These are phyloP conservation scores for Diachasma alloeum DNA, from an alignment of 1,140 invertebrate genomes.

Conservation along the genomic window DNA sequence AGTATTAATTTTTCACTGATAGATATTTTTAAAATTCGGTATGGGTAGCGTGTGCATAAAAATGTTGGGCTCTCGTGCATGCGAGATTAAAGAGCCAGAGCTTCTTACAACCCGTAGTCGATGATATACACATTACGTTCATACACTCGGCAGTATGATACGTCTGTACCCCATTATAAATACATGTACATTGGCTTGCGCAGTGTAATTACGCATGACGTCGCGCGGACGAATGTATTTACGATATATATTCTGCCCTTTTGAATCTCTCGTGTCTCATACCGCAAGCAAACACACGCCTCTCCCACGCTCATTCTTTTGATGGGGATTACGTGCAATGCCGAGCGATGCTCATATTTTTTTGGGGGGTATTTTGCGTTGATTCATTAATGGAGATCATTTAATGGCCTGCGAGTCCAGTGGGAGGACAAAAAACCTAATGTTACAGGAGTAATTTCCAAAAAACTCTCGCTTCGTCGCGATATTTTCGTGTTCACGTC, in stretches of 20 bases:
- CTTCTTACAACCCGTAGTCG: background rate
- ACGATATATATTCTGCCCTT: conserved; percentile 2
- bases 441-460: no score
- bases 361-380: no score
- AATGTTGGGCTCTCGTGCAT: background rate
- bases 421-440: no score
- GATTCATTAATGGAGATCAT: no score
- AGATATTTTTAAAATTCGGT: background rate
- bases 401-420: no score
- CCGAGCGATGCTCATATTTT: no score
- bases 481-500: no score
- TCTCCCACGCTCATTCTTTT: background rate
- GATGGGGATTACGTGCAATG: background rate
- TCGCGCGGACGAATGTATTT: conserved; percentile 11
- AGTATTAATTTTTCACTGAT: background rate
- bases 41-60: background rate
- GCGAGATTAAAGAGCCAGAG: background rate
- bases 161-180: background rate
- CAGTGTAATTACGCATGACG: conserved; percentile 5
- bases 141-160: background rate
- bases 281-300: background rate
- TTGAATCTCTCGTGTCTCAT: background rate
- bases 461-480: no score
- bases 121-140: background rate
- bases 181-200: background rate